These are phyloP conservation scores for Bufotes viridis DNA, from an alignment of 2,797 vertebrate genomes.

Conservation along the genomic window DNA sequence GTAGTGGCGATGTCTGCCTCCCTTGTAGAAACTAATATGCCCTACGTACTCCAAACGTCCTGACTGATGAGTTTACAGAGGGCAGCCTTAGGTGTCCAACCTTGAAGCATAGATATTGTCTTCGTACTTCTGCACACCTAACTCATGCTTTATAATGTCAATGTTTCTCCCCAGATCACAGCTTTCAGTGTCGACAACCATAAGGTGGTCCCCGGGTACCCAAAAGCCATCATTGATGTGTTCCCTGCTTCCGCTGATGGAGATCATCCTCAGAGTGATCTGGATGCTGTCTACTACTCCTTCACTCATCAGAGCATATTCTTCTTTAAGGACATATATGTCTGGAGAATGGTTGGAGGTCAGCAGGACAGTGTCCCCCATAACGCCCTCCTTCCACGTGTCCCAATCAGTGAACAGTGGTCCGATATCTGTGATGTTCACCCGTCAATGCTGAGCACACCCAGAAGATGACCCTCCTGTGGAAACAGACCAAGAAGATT, in stretches of 20 bases:
- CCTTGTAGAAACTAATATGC: too few species aligned
- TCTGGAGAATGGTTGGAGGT: slow-evolving; percentile 77
- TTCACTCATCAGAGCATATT: slow-evolving; percentile 80
- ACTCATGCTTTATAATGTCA: too few species aligned
- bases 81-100: too few species aligned
- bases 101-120: too few species aligned
- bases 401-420: slow-evolving; percentile 78
- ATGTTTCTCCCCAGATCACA: slow-evolving; percentile 75
- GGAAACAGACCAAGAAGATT: neutral
- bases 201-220: slow-evolving; percentile 74
- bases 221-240: slow-evolving; percentile 74
- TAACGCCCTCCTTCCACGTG: slow-evolving; percentile 73
- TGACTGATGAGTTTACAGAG: too few species aligned
- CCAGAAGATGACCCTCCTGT: neutral
- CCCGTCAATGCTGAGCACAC: slow-evolving; percentile 73
- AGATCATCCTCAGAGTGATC: slow-evolving; percentile 77
- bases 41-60: too few species aligned
- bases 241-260: slow-evolving; percentile 75
- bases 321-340: slow-evolving; percentile 76
- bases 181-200: slow-evolving; percentile 75
- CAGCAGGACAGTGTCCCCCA: slow-evolving; percentile 65
- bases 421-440: slow-evolving; percentile 86
- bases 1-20: too few species aligned
- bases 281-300: slow-evolving; percentile 85
- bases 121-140: too few species aligned